phyloP scores from a whole-genome alignment of 1,140 invertebrate species.

The Teleogryllus occipitalis region DNA sequence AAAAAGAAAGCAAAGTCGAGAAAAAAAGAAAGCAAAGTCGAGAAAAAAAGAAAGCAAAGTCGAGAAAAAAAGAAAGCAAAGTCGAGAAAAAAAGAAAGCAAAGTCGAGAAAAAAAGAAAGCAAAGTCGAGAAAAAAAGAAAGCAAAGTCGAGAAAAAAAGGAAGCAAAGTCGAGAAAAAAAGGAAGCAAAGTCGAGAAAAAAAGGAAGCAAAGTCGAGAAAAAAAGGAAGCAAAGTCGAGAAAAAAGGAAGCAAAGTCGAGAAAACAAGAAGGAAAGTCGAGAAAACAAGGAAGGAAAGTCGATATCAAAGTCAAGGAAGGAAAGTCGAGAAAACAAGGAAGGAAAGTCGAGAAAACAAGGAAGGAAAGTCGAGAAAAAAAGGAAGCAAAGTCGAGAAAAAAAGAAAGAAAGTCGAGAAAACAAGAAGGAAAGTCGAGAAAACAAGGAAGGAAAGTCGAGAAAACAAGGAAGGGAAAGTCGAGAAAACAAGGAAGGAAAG shows the following conservation, averaged over 20 bases:
- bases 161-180: neutral
- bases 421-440: too few species aligned
- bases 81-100: neutral
- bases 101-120: neutral
- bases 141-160: neutral
- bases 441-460: too few species aligned
- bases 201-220: neutral
- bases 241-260: too few species aligned
- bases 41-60: neutral
- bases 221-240: neutral
- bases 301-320: neutral
- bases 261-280: neutral
- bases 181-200: neutral
- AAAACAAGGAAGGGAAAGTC: too few species aligned
- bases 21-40: neutral
- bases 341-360: too few species aligned
- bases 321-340: neutral
- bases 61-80: neutral
- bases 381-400: too few species aligned
- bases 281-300: neutral
- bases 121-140: neutral
- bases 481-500: too few species aligned
- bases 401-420: too few species aligned
- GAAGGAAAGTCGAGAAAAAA: too few species aligned
- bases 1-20: too few species aligned